phyloP scores from a whole-genome alignment of 1,140 invertebrate genomes.

The Hyles euphorbiae region DNA sequence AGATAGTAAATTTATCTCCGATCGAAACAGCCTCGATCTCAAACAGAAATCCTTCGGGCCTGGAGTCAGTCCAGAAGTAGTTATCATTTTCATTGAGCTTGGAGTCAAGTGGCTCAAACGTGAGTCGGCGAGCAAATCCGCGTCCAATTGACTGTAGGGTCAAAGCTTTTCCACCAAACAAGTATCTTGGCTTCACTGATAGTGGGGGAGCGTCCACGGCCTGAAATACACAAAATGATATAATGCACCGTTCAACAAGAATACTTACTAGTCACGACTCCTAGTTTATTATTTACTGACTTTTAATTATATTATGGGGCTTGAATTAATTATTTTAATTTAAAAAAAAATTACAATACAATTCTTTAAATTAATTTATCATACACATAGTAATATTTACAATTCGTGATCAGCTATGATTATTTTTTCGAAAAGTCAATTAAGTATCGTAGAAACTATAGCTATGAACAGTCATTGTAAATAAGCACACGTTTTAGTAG shows the following conservation, averaged over 20 bases:
- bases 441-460: conserved; percentile 1
- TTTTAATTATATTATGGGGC: no score
- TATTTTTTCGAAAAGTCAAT: conserved; percentile 20
- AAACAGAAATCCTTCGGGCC: conserved; percentile 83
- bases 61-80: conserved; percentile 87
- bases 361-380: no score
- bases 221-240: conserved; percentile 50
- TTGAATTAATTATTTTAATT: no score
- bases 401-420: conserved; percentile 25
- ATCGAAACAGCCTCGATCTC: conserved; percentile 81
- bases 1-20: conserved; percentile 83
- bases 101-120: conserved; percentile 80
- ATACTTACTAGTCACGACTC: not conserved
- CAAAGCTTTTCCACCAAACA: conserved; percentile 80
- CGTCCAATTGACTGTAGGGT: conserved; percentile 82
- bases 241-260: not conserved
- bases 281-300: no score
- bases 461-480: not conserved
- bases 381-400: no score
- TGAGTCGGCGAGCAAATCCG: conserved; percentile 84
- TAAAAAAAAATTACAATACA: no score
- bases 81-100: conserved; percentile 82
- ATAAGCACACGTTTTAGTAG: not conserved
- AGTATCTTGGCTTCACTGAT: conserved; percentile 69
- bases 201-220: conserved; percentile 55